phyloP scores from a whole-genome alignment of 2,113 vertebrate species.

The Thalassarche chlororhynchos region DNA sequence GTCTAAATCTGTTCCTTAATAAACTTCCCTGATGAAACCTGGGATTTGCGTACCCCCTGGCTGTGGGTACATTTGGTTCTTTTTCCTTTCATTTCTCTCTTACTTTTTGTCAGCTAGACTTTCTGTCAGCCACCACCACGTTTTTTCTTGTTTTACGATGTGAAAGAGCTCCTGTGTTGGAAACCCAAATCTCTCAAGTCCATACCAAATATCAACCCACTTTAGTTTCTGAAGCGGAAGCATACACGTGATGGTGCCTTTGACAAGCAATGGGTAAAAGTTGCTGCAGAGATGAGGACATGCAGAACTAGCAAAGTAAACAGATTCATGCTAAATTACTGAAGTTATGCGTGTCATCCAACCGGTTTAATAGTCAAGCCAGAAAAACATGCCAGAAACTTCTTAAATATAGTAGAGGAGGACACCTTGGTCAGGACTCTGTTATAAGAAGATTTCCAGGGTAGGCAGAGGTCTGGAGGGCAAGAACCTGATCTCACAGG shows the following conservation, averaged over 20 bases:
- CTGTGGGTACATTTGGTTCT: neutral
- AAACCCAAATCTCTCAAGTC: neutral
- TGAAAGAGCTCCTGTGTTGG: neutral
- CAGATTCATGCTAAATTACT: neutral
- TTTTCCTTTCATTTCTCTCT: neutral
- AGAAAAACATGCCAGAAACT: neutral
- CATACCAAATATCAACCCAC: neutral
- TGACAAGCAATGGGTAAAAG: neutral
- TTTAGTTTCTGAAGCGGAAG: neutral
- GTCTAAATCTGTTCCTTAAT: neutral
- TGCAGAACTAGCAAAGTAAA: neutral
- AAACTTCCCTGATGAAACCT: neutral
- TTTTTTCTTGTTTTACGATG: neutral
- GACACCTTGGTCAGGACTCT: neutral
- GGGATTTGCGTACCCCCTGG: neutral
- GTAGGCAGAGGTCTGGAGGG: neutral
- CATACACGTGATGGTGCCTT: rapidly evolving
- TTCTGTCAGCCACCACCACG: neutral
- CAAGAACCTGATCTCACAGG: neutral
- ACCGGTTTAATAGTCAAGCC: neutral
- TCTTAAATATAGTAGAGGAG: neutral
- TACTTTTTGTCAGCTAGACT: neutral
- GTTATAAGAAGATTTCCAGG: neutral
- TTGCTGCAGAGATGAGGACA: neutral
- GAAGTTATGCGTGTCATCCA: neutral